phyloP scores from a whole-genome alignment of 2,888 invertebrate genomes.

The Oscheius sp. region DNA sequence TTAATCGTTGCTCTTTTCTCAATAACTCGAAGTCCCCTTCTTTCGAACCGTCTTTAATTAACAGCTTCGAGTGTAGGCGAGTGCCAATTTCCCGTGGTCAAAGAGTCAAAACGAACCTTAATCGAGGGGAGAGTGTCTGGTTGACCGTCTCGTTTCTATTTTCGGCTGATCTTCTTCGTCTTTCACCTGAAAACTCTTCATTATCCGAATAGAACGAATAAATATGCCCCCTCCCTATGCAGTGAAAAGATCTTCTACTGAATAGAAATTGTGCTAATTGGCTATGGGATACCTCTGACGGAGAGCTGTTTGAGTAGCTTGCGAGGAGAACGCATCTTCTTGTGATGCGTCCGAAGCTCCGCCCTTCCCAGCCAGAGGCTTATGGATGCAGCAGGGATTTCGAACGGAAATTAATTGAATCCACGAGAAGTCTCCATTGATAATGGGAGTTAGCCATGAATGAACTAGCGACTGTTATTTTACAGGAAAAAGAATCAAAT shows the following conservation, averaged over 20 bases:
- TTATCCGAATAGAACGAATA: background rate
- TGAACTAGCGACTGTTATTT: no score
- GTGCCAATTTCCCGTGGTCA: background rate
- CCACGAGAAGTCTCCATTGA: background rate
- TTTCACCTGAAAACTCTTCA: conserved; percentile 47
- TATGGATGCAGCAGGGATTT: conserved; percentile 27
- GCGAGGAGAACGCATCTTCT: conserved; percentile 44
- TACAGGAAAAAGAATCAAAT: no score
- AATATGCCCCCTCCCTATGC: background rate
- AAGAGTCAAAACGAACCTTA: conserved; percentile 15
- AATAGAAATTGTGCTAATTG: background rate
- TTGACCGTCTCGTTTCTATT: conserved; percentile 35
- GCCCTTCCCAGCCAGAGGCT: conserved; percentile 7
- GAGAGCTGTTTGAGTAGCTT: conserved; percentile 49
- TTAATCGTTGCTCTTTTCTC: background rate
- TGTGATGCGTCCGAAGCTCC: background rate
- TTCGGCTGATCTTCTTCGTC: conserved; percentile 56
- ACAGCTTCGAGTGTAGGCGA: background rate
- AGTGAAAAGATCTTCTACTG: background rate
- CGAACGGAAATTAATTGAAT: background rate
- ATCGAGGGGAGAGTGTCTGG: conserved; percentile 31
- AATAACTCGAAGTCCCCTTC: background rate
- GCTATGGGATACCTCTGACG: conserved; percentile 31
- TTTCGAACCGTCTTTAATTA: background rate
- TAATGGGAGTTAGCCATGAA: no score